Evolutionary conservation across 2,113 vertebrate genomes (phyloP), one percentile per base, ranked within the genome.

Genomic region (Aldabrachelys gigantea): DNA sequence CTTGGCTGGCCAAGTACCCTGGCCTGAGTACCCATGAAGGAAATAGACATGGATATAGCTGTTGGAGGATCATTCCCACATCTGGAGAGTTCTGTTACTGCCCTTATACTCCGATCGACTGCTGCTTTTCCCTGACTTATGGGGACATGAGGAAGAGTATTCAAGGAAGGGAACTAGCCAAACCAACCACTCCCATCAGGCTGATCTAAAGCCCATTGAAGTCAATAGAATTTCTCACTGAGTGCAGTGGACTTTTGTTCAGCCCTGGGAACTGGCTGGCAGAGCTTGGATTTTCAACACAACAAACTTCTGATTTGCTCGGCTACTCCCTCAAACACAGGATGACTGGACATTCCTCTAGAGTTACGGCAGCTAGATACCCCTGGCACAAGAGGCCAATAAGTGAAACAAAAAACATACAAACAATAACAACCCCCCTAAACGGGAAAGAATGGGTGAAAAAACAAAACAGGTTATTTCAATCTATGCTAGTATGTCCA

Each of bases 241-340:
- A 25, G 56, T 27, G 56, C 56, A 27, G 24, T 10, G 56, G 56
- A 24, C 56, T 57, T 57, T 57, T 10, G 4, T 57, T 57, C 10
- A 57, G 25, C 25, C 9, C 25, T 10, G 22, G 56, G 56, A 57
- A 57, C 56, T 57, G 59, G 29, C 31, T 65, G 59, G 31, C 59
- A 65, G 59, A 17, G 14, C 35, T 65, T 35, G 14, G 27, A 35
- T 59, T 59, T 59, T 12, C 57, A 59, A 59, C 5, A 12, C 57
- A 59, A 59, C 57, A 59, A 72, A 16, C 47, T 2, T 5, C 2
- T 8, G 90, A 19, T 56, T 5, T 29, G 75, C 7, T 78, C 27
- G 1, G 1, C 5, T 3, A 65, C 35, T 49, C 57, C 78, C 49
- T n/a, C 17, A 56, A 53, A 4, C 41, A 0, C 3, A 3, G 25